Evolutionary conservation across 1,140 invertebrate genomes (phyloP).

Genomic region (Procambarus clarkii): DNA sequence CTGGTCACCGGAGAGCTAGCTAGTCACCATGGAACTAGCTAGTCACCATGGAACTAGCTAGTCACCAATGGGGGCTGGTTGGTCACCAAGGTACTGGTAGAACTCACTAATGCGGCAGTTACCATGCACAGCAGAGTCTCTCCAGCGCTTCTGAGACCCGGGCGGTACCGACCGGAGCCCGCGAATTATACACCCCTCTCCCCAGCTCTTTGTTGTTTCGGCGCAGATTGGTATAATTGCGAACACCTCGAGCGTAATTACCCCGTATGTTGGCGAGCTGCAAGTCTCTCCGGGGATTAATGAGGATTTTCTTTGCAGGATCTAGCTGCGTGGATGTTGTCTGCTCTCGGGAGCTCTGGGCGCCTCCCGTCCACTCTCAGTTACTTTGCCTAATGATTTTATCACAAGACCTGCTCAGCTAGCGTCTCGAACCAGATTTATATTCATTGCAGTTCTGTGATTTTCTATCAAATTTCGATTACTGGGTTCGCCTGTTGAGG

Average conservation of each 20-base stretch:
- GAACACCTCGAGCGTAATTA: conserved; percentile 47
- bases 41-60: no score
- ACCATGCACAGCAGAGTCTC: conserved; percentile 18
- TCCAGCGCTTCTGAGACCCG: conserved; percentile 28
- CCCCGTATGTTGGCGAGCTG: conserved; percentile 6
- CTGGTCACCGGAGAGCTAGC: neutral
- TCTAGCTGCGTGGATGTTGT: neutral
- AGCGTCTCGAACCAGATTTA: conserved; percentile 10
- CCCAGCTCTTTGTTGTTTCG: conserved; percentile 27
- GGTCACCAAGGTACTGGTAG: no score
- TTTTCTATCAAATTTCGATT: conserved; percentile 65
- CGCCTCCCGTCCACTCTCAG: neutral
- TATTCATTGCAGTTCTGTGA: conserved; percentile 62
- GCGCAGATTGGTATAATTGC: conserved; percentile 42
- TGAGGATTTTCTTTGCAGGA: conserved; percentile 5
- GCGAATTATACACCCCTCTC: conserved; percentile 8
- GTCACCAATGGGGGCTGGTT: no score
- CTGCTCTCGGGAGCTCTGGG: neutral
- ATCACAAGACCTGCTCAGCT: conserved; percentile 26
- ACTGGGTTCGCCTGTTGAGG: conserved; percentile 4
- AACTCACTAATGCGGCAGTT: conserved; percentile 21
- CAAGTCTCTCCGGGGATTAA: conserved; percentile 28
- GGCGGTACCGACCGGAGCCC: neutral
- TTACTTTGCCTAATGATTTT: conserved; percentile 48
- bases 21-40: neutral